These are phyloP conservation scores for Acrossocheilus wenchowensis DNA, from an alignment of 2,797 vertebrate genomes.

Conservation along the genomic window DNA sequence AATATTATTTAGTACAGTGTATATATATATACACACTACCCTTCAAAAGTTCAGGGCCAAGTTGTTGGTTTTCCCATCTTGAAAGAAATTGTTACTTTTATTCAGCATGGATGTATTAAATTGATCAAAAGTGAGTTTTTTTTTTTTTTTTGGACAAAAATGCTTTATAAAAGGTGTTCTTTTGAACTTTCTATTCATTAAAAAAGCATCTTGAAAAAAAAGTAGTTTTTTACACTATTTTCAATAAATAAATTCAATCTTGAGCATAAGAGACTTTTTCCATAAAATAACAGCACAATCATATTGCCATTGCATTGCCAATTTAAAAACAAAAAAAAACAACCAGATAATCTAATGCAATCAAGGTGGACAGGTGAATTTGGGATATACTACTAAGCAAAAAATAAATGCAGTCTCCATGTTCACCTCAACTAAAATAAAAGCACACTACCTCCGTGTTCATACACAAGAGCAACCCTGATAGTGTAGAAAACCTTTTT, in stretches of 20 bases:
- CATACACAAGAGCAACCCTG: neutral
- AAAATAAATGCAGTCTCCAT: neutral
- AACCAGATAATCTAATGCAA: neutral
- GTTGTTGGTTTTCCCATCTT: neutral
- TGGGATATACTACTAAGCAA: neutral
- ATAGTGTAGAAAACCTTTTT: neutral
- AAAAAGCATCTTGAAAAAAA: no score
- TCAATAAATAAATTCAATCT: no score
- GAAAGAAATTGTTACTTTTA: neutral
- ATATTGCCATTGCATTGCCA: neutral
- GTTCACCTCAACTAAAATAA: neutral
- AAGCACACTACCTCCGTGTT: constrained; percentile 7
- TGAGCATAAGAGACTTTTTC: neutral
- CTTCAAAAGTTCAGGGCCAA: neutral
- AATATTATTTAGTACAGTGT: no score
- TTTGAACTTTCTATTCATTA: no score
- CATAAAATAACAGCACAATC: neutral
- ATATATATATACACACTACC: no score
- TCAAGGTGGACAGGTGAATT: neutral
- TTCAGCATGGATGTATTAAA: neutral
- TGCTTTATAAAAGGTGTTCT: no score
- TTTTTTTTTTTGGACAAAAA: neutral
- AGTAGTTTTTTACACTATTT: no score
- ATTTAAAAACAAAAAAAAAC: no score
- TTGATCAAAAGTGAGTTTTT: neutral